A percentile compares a stretch with the other conserved stretches of the same genome.
These are phyloP conservation scores for Bombus terrestris DNA, from an alignment of 1,140 invertebrate genomes.

Conservation along the genomic window DNA sequence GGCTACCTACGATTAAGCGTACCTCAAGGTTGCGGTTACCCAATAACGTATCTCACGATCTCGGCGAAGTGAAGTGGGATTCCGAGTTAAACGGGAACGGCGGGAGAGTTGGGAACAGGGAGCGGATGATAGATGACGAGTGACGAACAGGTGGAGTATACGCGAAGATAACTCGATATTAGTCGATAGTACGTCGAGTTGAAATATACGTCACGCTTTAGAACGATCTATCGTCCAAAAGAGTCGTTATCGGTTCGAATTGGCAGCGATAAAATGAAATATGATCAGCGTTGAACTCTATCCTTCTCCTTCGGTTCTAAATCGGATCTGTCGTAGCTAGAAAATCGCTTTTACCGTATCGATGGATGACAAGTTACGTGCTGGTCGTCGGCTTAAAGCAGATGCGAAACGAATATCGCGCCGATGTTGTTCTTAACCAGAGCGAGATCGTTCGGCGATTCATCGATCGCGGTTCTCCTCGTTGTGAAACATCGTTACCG, in stretches of 20 bases:
- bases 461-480: neutral
- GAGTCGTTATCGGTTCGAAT: neutral
- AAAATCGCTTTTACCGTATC: neutral
- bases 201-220: too few species aligned
- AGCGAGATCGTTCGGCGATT: neutral
- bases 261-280: neutral
- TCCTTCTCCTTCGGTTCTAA: neutral
- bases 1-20: slow-evolving; percentile 72
- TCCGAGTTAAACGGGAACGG: neutral
- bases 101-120: neutral
- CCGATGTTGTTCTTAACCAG: neutral
- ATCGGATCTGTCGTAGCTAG: neutral
- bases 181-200: neutral
- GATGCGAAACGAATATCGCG: neutral
- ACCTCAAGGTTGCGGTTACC: slow-evolving; percentile 77
- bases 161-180: neutral
- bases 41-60: slow-evolving; percentile 72
- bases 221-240: neutral
- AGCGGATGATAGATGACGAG: neutral
- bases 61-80: slow-evolving; percentile 12
- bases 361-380: neutral
- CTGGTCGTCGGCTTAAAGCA: neutral
- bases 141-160: neutral
- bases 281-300: neutral
- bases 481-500: neutral